phyloP scores from a whole-genome alignment of 1,140 invertebrate genomes.

The Psix sp. region DNA sequence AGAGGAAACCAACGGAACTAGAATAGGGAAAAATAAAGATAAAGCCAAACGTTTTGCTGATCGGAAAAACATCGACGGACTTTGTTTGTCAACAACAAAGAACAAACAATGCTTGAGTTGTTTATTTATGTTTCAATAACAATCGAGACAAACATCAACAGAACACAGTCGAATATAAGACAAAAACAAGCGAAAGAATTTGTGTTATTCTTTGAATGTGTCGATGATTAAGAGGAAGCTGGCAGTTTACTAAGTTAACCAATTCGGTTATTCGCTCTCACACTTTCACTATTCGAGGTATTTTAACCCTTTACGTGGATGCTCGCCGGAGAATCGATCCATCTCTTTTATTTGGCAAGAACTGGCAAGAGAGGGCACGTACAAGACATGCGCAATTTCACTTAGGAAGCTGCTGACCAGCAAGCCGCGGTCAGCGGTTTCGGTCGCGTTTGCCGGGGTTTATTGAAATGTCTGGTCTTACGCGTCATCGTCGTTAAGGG shows the following conservation, averaged over 20 bases:
- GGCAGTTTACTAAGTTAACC: background rate
- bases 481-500: slow-evolving; percentile 61
- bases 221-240: too few species aligned
- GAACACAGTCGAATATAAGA: background rate
- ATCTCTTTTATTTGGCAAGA: slow-evolving; percentile 60
- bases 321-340: slow-evolving; percentile 63
- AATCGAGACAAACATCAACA: slow-evolving; percentile 7
- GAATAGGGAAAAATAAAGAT: background rate
- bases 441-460: slow-evolving; percentile 70
- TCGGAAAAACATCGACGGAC: slow-evolving; percentile 10
- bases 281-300: slow-evolving; percentile 52
- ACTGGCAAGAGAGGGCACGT: slow-evolving; percentile 43
- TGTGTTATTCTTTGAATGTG: too few species aligned
- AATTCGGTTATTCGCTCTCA: slow-evolving; percentile 13
- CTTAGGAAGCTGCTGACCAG: slow-evolving; percentile 68
- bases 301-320: slow-evolving; percentile 51
- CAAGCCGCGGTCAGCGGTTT: slow-evolving; percentile 69
- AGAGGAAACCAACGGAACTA: background rate
- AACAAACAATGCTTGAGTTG: background rate
- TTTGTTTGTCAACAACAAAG: slow-evolving; percentile 19
- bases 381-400: slow-evolving; percentile 71
- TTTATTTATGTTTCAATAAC: background rate
- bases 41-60: slow-evolving; percentile 6
- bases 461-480: slow-evolving; percentile 77
- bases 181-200: background rate